Conservation (phyloP, 2,888 invertebrate genomes). For the Andrena camellia region DNA sequence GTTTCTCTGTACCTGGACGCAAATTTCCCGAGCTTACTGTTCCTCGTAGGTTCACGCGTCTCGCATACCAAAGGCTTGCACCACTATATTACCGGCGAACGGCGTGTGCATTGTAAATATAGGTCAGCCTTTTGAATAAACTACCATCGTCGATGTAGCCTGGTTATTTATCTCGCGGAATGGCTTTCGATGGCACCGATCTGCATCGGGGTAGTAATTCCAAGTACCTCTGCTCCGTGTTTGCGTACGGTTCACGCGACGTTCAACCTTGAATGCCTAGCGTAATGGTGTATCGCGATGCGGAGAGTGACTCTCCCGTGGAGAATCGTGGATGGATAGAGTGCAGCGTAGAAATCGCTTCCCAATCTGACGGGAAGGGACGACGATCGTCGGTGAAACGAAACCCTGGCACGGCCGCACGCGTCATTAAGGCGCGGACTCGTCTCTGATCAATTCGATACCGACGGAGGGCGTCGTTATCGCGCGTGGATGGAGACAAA, state of each 20-base stretch:
- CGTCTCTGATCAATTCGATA: conserved; percentile 63
- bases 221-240: not conserved
- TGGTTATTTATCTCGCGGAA: not conserved
- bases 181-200: not conserved
- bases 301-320: not conserved
- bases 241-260: not conserved
- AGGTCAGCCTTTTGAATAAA: conserved; percentile 33
- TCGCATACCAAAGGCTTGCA: conserved; percentile 53
- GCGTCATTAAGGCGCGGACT: conserved; percentile 59
- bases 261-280: not conserved
- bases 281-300: not conserved
- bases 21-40: conserved; percentile 1
- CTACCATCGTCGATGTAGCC: not conserved
- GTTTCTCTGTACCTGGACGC: conserved; percentile 37
- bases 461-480: conserved; percentile 64
- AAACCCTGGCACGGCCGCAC: conserved; percentile 35
- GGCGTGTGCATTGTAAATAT: conserved; percentile 28
- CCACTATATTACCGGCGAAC: not conserved
- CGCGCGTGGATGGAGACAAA: conserved; percentile 56
- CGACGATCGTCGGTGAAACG: conserved; percentile 36
- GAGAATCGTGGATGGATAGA: not conserved
- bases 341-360: conserved; percentile 28
- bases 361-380: conserved; percentile 33
- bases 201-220: not conserved
- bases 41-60: not conserved